Evolutionary conservation across 2,113 vertebrate species (phyloP), one percentile per base, ranked within the genome.

Genomic region (Cheirogaleus medius): DNA sequence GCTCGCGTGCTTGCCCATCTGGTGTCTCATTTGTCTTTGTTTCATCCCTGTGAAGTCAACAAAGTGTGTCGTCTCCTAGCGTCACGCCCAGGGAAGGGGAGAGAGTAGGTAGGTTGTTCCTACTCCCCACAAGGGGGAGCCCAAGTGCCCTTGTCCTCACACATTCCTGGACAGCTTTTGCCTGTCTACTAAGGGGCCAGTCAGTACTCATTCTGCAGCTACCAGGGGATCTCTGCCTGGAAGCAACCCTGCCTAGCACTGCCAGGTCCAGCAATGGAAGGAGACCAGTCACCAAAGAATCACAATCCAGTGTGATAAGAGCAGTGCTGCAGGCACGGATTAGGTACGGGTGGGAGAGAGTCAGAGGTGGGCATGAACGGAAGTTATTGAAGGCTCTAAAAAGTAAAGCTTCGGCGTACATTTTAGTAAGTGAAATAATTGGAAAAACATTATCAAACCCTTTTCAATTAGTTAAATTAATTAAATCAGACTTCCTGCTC

Each of bases 121-220:
- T 68, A 8, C 18, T 96, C 27, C 54, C 95, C 97, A 94, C 95
- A 47, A 93, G 95, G 90, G 86, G 97, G 93, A 78, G 78, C 82
- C 34, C 69, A n/a, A 47, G 73, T 77, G 15, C 93, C 86, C 97
- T 56, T 27, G n/a, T 6, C 29, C 5, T 12, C 58, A 68, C 34
- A 27, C 27, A 25, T n/a, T 34, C 23, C 39, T 69, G 4, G 76
- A 29, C 3, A 7, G 10, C 17, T n/a, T 12, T 25, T 56, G 69
- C 58, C 63, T 34, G 11, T 49, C 6, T 32, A 12, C 3, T 32
- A 6, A 8, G 14, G 14, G 39, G 54, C 49, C 42, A 23, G 18
- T 6, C 37, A 14, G 39, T 6, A 39, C 25, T 1, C 23, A 18
- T 44, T 68, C 60, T 37, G 54, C 32, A 21, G 58, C 34, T 18